Evolutionary conservation across 2,797 vertebrate species (phyloP).

Genomic region (Chaetodon trifasciatus): DNA sequence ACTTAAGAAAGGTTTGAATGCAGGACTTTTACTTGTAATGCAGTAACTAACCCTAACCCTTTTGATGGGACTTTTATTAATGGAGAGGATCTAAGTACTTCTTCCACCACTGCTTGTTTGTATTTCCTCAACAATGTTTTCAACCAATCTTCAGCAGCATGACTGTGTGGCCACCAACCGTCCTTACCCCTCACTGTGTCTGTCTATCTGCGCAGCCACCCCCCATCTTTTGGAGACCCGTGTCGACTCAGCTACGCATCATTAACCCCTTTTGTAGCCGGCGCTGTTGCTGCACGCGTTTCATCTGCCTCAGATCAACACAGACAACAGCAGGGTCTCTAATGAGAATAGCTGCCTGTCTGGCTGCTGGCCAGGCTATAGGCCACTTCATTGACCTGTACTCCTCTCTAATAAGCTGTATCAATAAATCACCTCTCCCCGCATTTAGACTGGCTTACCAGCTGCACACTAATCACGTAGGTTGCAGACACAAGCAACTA

Average conservation of each 20-base stretch:
- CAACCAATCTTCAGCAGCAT: conserved; percentile 5
- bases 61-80: neutral
- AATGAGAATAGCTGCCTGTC: conserved; percentile 46
- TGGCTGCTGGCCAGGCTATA: conserved; percentile 52
- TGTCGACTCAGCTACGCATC: conserved; percentile 72
- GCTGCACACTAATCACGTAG: conserved; percentile 23
- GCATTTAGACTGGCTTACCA: neutral
- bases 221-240: conserved; percentile 40
- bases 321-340: conserved; percentile 58
- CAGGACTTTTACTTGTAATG: neutral
- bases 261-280: conserved; percentile 75
- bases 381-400: conserved; percentile 33
- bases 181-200: conserved; percentile 21
- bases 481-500: conserved; percentile 22
- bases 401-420: conserved; percentile 38
- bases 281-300: conserved; percentile 66
- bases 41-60: too few relatives aligned
- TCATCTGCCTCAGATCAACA: conserved; percentile 57
- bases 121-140: conserved; percentile 3
- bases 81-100: neutral
- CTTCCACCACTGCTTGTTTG: neutral
- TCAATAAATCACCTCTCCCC: conserved; percentile 36
- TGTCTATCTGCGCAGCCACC: conserved; percentile 6
- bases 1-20: neutral
- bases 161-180: neutral